Conservation (phyloP, 2,113 vertebrate species). For the Kryptolebias marmoratus region DNA sequence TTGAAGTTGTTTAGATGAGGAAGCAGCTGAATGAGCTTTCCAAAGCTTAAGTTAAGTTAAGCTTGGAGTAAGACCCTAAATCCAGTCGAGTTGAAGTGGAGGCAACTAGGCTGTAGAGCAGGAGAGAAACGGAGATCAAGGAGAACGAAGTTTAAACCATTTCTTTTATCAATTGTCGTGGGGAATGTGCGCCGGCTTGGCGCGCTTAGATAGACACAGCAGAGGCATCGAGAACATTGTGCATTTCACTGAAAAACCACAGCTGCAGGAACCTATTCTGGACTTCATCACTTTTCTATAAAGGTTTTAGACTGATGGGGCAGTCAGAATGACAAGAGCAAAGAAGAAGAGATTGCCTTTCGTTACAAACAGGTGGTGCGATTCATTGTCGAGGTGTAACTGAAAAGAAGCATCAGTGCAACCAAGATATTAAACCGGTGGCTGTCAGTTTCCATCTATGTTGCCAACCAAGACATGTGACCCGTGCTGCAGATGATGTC, state of each 20-base stretch:
- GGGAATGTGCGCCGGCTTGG: neutral
- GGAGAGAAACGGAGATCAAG: neutral
- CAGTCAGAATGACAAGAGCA: neutral
- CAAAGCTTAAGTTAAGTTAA: neutral
- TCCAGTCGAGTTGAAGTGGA: neutral
- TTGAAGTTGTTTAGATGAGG: slow-evolving; percentile 5
- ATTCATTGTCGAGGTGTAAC: neutral
- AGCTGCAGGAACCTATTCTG: neutral
- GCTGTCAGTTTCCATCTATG: neutral
- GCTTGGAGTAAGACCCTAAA: neutral
- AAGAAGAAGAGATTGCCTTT: neutral
- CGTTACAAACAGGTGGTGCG: neutral
- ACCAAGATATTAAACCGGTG: neutral
- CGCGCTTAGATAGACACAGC: neutral
- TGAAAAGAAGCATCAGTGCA: neutral
- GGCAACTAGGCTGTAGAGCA: neutral
- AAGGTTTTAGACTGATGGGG: neutral
- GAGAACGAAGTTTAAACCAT: neutral
- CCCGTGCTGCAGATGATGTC: neutral
- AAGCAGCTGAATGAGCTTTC: neutral
- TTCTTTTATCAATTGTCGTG: slow-evolving; percentile 3
- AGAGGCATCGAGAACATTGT: neutral
- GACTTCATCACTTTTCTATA: neutral
- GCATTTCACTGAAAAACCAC: neutral
- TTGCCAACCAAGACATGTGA: neutral